Evolutionary conservation across 2,888 invertebrate species (phyloP), one percentile per base, ranked within the genome.

Genomic region (Tipula helvola): DNA sequence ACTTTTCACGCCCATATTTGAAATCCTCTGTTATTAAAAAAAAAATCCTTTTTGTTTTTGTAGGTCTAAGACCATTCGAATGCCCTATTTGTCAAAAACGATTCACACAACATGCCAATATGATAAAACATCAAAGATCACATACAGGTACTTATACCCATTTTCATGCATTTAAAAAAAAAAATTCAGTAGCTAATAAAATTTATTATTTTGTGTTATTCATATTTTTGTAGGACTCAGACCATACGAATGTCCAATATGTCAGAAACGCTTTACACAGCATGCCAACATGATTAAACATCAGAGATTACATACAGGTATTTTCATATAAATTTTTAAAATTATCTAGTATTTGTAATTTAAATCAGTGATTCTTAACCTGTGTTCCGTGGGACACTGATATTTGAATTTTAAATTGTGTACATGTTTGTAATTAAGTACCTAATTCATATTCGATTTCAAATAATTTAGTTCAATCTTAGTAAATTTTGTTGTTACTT

Each of bases 71-170:
- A 87, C 87, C 87, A 28, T 87, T 87, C 39, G 86, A 87, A 71
- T 87, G 87, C 39, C 86, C 86, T 42, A 86, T 83, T 36, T 87
- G 87, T 86, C 86, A 87, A 36, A 87, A 87, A 85, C 86, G 86
- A 86, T 88, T 88, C 86, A 87, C 88, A 42, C 88, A 88, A 84
- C 86, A 87, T 57, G 88, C 87, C 41, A 88, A 88, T 87, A 86
- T 88, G 83, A 87, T 86, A 84, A 88, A 88, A 86, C 88, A 88
- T 86, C 87, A 88, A 86, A 87, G 87, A 87, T 87, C 87, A 39
- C 88, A 88, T 86, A 87, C 39, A 84, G 86, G 86, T 85, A 83
- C 42, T 44, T 39, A 84, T 71, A 71, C 52, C 52, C 52, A 52
- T 71, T 28, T 28, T 71, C 71, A 71, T 28, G 71, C 71, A 71